Percentiles rank a stretch among this genome's conserved stretches.
phyloP scores from a whole-genome alignment of 2,888 invertebrate species.

The Bibio marci region DNA sequence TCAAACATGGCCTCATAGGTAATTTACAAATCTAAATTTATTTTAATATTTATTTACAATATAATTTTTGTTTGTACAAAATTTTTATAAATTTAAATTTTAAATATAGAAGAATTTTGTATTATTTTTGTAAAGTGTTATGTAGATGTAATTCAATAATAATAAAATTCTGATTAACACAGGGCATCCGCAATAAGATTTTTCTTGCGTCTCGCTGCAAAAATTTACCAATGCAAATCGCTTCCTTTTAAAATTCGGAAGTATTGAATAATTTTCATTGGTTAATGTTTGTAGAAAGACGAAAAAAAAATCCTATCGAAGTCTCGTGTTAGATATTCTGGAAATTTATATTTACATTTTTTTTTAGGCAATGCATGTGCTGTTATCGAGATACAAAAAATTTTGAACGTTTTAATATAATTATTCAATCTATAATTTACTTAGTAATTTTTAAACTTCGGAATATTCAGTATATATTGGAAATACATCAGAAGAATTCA shows the following conservation, averaged over 20 bases:
- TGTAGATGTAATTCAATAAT: too few species aligned
- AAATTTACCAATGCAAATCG: too few species aligned
- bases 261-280: too few species aligned
- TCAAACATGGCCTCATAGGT: slow-evolving; percentile 82
- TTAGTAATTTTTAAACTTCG: slow-evolving; percentile 70
- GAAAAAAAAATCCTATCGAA: too few species aligned
- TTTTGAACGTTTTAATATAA: slow-evolving; percentile 75
- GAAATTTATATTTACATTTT: slow-evolving; percentile 18
- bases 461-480: slow-evolving; percentile 29
- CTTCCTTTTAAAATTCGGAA: too few species aligned
- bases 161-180: too few species aligned
- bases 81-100: too few species aligned
- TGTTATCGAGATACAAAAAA: slow-evolving; percentile 85
- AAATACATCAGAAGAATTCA: background rate
- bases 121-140: slow-evolving; percentile 1
- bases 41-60: slow-evolving; percentile 1
- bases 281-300: too few species aligned
- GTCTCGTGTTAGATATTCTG: slow-evolving; percentile 8
- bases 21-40: slow-evolving; percentile 15
- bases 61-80: slow-evolving; percentile 4
- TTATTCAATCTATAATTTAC: slow-evolving; percentile 75
- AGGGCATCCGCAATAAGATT: too few species aligned
- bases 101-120: background rate
- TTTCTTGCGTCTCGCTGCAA: too few species aligned
- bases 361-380: slow-evolving; percentile 78